Evolutionary conservation across 2,797 vertebrate genomes (phyloP), one percentile per base, ranked within the genome.

Genomic region (Vultur gryphus): DNA sequence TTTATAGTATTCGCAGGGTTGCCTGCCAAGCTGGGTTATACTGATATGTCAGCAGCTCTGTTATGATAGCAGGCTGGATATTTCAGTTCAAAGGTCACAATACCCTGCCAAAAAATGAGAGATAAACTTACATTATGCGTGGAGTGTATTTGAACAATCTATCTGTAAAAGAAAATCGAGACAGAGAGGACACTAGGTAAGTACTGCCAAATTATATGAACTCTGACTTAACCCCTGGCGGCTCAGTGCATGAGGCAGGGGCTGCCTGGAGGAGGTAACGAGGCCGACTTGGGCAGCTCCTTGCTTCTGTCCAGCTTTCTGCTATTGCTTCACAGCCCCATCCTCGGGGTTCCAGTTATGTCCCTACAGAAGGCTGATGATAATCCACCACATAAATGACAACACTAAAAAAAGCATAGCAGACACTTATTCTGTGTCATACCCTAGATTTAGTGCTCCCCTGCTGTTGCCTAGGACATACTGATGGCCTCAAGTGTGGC

Each of bases 71-170:
- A 73, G 41, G n/a, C 69, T 91, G 82, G 89, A 86, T 93, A 92
- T 92, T 96, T 96, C 76, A 69, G 92, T 87, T 95, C 95, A 95
- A 94, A 95, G 82, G 87, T 96, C 84, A 48, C 61, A 89, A 75
- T 86, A 89, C 87, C 81, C 90, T 94, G 84, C 59, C 67, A 89
- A 85, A 86, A 86, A 86, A 44, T 8, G 21, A 58, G 57, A 90
- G 61, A 94, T 73, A 94, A 91, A 73, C 64, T 89, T 83, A 48
- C 21, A 52, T 82, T 90, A 80, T 59, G 37, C 71, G 77, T 77
- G 54, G 78, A 87, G 37, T 64, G 29, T 46, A 37, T 89, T 86
- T 83, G 52, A 91, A 88, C 48, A 61, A 64, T 66, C 46, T 73
- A 52, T 75, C 52, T 51, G n/a, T 70, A 78, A 75, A 93, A 88